Evolutionary conservation across 2,888 invertebrate genomes (phyloP), one percentile per base, ranked within the genome.

Genomic region (Phengaris alcon): DNA sequence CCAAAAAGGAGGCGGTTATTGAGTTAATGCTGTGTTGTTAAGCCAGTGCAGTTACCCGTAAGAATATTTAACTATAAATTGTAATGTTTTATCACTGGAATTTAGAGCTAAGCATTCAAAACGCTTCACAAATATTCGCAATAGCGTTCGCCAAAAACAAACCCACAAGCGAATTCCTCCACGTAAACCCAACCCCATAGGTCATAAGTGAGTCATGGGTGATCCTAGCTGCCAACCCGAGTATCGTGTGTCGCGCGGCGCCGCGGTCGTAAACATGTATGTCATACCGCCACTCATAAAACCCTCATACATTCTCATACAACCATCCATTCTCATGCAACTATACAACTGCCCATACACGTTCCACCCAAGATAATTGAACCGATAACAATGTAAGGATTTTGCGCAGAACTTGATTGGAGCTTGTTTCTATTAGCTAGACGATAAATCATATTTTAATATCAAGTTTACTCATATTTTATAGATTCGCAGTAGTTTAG

Each of bases 241-340:
- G 91, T 91, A 92, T 92, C 91, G 87, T 88, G 84, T 92, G 87
- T 91, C 92, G 82, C 84, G 85, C 82, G 82, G 82, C 84, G 81
- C 82, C 84, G 81, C 86, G 84, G 85, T 89, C 90, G 84, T 93
- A 91, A 93, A 92, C 87, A 86, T 87, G 88, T 87, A 87, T 87
- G 91, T 88, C 88, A 87, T 87, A 87, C 90, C 90, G 88, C 89
- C 90, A 84, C 82, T 87, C 89, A 86, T 91, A 91, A 91, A 91
- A 84, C 83, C 80, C 84, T 89, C 88, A 85, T 86, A 87, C 78
- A 51, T 10, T 44, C 68, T 52, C 52, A 74, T 68, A 74, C 68
- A 35, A 15, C 15, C 57, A 6, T 8, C 15, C 57, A 35, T 35
- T 35, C 35, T 35, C 57, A 57, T 57, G 9, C 57, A 13, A 9